Evolutionary conservation across 2,797 vertebrate genomes (phyloP).

Genomic region (Argentina silus): DNA sequence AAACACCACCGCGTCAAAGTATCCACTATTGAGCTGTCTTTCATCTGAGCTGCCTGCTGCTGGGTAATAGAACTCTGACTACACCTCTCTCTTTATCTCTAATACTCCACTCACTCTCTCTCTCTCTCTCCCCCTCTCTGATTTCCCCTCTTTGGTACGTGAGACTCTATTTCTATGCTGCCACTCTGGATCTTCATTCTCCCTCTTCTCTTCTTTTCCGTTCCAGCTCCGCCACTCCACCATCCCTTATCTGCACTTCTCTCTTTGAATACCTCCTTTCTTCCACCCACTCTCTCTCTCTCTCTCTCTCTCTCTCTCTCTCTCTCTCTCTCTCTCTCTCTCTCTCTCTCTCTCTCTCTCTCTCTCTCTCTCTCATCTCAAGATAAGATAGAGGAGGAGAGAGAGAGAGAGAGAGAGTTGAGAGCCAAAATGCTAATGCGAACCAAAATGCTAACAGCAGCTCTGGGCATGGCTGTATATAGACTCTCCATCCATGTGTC

Average conservation of each 20-base stretch:
- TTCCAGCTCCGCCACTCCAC: not conserved
- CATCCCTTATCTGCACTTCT: not conserved
- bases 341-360: constrained; percentile 2
- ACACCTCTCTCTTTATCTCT: not conserved
- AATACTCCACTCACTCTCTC: not conserved
- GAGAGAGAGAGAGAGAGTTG: constrained; percentile 1
- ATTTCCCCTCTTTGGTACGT: not conserved
- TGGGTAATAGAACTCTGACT: constrained; percentile 1
- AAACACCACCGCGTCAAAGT: not conserved
- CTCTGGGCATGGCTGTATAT: not conserved
- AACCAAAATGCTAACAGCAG: constrained; percentile 8
- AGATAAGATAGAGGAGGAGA: constrained; percentile 14
- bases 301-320: constrained; percentile 1
- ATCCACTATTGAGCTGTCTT: constrained; percentile 10
- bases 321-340: not conserved
- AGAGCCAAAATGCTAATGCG: constrained; percentile 24
- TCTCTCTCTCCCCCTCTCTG: not conserved
- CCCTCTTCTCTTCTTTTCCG: not conserved
- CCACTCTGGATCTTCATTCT: not conserved
- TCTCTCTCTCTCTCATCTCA: not conserved
- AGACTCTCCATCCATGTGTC: no score
- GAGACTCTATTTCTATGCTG: not conserved
- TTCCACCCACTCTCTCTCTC: not conserved
- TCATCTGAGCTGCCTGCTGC: constrained; percentile 18
- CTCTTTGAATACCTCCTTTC: not conserved